Conservation (phyloP, 2,888 invertebrate species). For the Malthinus seriepunctatus region DNA sequence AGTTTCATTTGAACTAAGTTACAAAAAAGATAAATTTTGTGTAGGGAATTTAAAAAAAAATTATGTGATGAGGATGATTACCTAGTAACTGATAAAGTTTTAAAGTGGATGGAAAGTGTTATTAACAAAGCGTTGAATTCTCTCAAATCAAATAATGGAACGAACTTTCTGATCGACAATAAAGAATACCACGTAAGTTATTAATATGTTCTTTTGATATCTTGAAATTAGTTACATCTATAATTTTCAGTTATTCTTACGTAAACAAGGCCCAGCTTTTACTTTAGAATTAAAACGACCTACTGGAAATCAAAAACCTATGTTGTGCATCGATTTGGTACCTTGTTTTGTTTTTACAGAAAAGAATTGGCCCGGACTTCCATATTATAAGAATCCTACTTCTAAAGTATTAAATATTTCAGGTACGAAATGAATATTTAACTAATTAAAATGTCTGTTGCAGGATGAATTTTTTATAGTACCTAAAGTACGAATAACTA, state of each 20-base stretch:
- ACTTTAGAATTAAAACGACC: slow-evolving; percentile 53
- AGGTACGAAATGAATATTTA: neutral
- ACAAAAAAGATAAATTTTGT: neutral
- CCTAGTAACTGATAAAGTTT: slow-evolving; percentile 56
- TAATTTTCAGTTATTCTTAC: neutral
- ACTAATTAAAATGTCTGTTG: slow-evolving; percentile 25
- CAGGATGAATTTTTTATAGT: slow-evolving; percentile 44
- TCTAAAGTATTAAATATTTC: slow-evolving; percentile 37
- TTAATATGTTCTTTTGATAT: neutral
- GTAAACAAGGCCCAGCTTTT: slow-evolving; percentile 58
- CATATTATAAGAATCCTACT: slow-evolving; percentile 12
- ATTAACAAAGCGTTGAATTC: slow-evolving; percentile 55
- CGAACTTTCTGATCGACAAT: neutral
- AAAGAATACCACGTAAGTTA: slow-evolving; percentile 22
- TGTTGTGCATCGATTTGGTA: slow-evolving; percentile 56
- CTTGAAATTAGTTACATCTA: neutral
- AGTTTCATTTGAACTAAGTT: too few species aligned
- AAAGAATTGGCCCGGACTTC: slow-evolving; percentile 40
- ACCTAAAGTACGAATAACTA: slow-evolving; percentile 43
- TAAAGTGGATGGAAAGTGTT: slow-evolving; percentile 60
- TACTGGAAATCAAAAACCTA: slow-evolving; percentile 37
- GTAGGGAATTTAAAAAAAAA: neutral
- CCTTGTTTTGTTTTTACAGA: slow-evolving; percentile 43
- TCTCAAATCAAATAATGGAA: slow-evolving; percentile 29
- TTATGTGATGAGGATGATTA: neutral